Percentiles rank a stretch among this genome's conserved stretches.
Evolutionary conservation across 2,113 vertebrate species (phyloP).

Genomic region (Planiliza haematocheilus): DNA sequence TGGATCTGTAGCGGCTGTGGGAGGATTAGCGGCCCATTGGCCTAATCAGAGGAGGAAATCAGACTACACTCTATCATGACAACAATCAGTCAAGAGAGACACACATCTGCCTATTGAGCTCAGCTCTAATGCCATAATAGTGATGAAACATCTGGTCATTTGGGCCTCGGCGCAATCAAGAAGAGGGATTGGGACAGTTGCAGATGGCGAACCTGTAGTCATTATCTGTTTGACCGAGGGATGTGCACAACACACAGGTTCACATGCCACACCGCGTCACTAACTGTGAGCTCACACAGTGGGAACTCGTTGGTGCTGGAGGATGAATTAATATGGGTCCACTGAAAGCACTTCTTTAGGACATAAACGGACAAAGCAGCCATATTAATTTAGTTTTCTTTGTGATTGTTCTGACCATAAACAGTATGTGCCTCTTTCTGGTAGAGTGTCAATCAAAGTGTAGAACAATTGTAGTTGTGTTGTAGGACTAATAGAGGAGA

Average conservation of each 20-base stretch:
- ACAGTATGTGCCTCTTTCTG: too few relatives aligned
- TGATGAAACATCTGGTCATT: slow-evolving; percentile 86
- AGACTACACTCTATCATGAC: slow-evolving; percentile 77
- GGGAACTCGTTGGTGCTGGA: neutral
- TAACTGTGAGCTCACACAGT: slow-evolving; percentile 26
- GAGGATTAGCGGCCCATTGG: slow-evolving; percentile 77
- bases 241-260: slow-evolving; percentile 31
- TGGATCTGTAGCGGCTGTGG: slow-evolving; percentile 52
- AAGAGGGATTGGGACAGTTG: slow-evolving; percentile 73
- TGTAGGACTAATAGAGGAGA: too few relatives aligned
- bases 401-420: too few relatives aligned
- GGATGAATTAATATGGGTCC: neutral
- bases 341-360: neutral
- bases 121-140: slow-evolving; percentile 85
- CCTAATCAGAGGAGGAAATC: slow-evolving; percentile 83
- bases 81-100: slow-evolving; percentile 76
- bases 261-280: slow-evolving; percentile 30
- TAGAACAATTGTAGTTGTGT: too few relatives aligned
- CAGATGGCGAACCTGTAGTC: slow-evolving; percentile 80
- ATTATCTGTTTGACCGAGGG: slow-evolving; percentile 62
- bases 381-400: too few relatives aligned
- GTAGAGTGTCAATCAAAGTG: too few relatives aligned
- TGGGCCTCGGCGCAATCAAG: slow-evolving; percentile 81
- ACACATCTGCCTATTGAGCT: slow-evolving; percentile 87
- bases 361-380: too few relatives aligned